A percentile compares a stretch with the other conserved stretches of the same genome.
Conservation (phyloP, 2,113 vertebrate species). For the Dipodomys ordii region DNA sequence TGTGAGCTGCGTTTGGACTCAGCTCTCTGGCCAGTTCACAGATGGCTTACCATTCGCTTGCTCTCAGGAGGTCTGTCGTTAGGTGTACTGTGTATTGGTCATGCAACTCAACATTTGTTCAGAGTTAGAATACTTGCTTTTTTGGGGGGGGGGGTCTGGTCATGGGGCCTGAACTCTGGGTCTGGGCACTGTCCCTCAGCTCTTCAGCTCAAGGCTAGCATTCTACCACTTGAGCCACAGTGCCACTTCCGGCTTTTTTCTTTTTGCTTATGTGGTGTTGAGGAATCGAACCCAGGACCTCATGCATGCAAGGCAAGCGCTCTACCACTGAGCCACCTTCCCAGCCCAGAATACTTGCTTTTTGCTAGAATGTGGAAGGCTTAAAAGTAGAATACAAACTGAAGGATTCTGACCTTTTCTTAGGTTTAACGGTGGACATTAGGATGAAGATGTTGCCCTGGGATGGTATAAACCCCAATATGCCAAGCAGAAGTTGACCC, state of each 20-base stretch:
- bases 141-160: not conserved
- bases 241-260: no score
- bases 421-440: not conserved
- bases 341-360: not conserved
- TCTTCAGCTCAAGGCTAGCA: no score
- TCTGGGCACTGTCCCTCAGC: no score
- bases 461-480: not conserved
- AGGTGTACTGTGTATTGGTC: constrained; percentile 60
- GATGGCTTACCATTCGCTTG: constrained; percentile 37
- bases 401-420: not conserved
- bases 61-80: constrained; percentile 50
- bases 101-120: constrained; percentile 25
- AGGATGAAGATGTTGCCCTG: constrained; percentile 15
- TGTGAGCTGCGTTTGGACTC: constrained; percentile 40
- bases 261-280: no score
- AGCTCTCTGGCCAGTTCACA: constrained; percentile 43
- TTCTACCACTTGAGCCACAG: no score
- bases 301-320: no score
- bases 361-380: not conserved
- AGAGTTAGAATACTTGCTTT: constrained; percentile 12
- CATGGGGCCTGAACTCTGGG: no score
- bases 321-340: no score
- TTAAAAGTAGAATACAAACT: not conserved
- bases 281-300: no score
- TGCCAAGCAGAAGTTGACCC: not conserved